Evolutionary conservation across 2,888 invertebrate species (phyloP).

Genomic region (Arrhopalites spinosus): DNA sequence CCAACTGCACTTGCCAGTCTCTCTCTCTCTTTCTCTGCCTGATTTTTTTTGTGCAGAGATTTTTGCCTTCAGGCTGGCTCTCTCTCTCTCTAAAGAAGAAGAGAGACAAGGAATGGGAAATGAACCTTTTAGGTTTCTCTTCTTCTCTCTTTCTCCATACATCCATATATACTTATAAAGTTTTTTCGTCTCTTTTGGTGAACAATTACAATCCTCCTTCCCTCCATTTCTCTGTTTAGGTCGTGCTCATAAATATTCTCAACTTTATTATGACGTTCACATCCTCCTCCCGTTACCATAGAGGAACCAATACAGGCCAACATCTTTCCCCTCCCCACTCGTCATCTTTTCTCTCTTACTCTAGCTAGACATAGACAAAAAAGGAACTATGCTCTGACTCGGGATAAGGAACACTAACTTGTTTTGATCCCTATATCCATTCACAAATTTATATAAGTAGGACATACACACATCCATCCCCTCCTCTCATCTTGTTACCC

Average conservation of each 20-base stretch:
- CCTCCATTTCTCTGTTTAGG: slow-evolving; percentile 1
- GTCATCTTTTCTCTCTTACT: neutral
- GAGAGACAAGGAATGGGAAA: slow-evolving; percentile 1
- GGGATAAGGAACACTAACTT: neutral
- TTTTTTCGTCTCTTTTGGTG: too few species aligned
- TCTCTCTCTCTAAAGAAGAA: neutral
- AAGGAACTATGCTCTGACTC: neutral
- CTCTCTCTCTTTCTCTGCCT: neutral
- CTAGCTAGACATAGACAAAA: neutral
- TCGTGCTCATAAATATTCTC: slow-evolving; percentile 18
- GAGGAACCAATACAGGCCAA: neutral
- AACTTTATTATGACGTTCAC: neutral
- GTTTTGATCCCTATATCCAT: neutral
- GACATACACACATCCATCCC: neutral
- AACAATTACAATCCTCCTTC: neutral
- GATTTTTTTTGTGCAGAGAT: too few species aligned
- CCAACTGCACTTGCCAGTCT: neutral
- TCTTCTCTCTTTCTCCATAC: too few species aligned
- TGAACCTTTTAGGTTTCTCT: neutral
- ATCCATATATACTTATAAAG: too few species aligned
- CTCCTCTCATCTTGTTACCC: neutral
- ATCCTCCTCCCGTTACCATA: neutral
- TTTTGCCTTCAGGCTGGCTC: too few species aligned
- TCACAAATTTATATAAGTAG: neutral
- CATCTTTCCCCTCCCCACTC: neutral